These are phyloP conservation scores for Palythoa heliodiscus DNA, from an alignment of 92 coral and sea anemone species.

Conservation along the genomic window DNA sequence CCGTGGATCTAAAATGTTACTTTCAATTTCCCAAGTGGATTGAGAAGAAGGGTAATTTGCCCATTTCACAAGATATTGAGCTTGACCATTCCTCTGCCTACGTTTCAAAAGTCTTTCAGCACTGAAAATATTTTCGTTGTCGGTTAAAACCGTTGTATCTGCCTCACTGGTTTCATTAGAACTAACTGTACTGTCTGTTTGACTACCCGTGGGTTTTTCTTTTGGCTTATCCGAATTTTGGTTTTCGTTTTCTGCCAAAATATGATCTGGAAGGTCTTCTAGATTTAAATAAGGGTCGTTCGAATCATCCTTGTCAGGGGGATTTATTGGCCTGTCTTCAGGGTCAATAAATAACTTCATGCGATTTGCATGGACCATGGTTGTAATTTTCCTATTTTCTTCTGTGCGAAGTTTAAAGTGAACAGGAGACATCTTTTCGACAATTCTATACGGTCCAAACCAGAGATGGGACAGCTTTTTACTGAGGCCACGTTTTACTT, in stretches of 20 bases:
- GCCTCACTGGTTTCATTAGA: neutral
- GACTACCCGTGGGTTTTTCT: neutral
- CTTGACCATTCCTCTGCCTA: neutral
- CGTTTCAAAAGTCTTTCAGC: neutral
- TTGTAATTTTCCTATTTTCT: slow-evolving; percentile 35
- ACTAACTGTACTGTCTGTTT: neutral
- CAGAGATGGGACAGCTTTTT: slow-evolving; percentile 14
- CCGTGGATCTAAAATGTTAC: neutral
- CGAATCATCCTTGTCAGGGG: neutral
- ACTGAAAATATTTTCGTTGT: neutral
- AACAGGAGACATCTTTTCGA: slow-evolving; percentile 36
- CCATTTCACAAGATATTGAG: slow-evolving; percentile 12
- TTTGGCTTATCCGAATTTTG: neutral
- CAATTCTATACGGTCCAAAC: slow-evolving; percentile 48
- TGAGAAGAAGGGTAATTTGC: neutral
- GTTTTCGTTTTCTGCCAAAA: neutral
- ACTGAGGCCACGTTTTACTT: neutral
- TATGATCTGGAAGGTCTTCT: neutral
- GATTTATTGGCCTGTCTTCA: neutral
- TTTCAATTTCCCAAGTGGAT: neutral
- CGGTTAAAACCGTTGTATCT: neutral
- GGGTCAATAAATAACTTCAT: slow-evolving; percentile 29
- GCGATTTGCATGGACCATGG: slow-evolving; percentile 43
- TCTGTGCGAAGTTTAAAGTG: slow-evolving; percentile 43
- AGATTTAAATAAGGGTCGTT: neutral